phyloP scores from a whole-genome alignment of 2,797 vertebrate genomes.

The Emys orbicularis region DNA sequence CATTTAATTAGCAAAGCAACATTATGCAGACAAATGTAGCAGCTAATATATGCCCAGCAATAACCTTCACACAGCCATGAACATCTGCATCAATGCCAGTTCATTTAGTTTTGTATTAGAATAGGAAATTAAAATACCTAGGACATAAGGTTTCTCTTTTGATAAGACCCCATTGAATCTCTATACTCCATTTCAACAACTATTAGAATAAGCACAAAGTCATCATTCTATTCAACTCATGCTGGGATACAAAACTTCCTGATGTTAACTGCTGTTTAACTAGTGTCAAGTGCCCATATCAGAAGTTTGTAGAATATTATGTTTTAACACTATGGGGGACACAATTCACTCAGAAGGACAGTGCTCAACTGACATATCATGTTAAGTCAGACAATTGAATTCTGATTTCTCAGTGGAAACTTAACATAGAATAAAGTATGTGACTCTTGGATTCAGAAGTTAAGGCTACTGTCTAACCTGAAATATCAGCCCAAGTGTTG shows the following conservation, averaged over 20 bases:
- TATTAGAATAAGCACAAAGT: neutral
- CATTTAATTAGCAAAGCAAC: neutral
- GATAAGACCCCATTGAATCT: neutral
- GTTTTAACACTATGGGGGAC: neutral
- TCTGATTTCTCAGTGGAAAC: neutral
- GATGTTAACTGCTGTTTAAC: neutral
- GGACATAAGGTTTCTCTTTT: neutral
- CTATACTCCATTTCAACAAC: neutral
- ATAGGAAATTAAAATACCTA: neutral
- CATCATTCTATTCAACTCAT: neutral
- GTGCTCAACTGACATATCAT: neutral
- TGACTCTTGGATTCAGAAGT: fast-evolving
- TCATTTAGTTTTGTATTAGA: neutral
- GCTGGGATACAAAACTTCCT: neutral
- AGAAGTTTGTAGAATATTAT: neutral
- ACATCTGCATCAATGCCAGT: neutral
- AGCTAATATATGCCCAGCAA: neutral
- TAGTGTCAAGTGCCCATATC: neutral
- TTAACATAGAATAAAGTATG: neutral
- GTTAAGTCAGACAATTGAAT: neutral
- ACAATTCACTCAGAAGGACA: fast-evolving
- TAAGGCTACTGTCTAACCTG: neutral
- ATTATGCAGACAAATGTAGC: neutral
- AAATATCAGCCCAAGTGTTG: neutral
- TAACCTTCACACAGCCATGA: neutral